Percentiles rank a stretch among this genome's conserved stretches.
Conservation (phyloP, 2,113 vertebrate species). For the Microtus pennsylvanicus region DNA sequence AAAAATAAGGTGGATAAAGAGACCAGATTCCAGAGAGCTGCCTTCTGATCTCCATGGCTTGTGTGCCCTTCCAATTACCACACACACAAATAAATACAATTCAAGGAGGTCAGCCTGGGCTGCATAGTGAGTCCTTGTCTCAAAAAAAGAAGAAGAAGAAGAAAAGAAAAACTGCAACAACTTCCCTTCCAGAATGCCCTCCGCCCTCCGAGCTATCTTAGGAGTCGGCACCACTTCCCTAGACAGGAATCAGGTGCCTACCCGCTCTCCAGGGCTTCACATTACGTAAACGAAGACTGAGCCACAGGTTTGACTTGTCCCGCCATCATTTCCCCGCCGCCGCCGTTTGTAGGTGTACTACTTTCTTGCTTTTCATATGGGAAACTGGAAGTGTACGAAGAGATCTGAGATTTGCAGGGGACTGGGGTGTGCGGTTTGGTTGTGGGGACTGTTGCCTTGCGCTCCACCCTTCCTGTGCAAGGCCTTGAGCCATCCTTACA, state of each 20-base stretch:
- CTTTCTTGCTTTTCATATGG: not conserved
- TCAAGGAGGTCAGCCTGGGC: too few species aligned
- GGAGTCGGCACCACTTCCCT: not conserved
- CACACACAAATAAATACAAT: too few species aligned
- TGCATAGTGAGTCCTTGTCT: too few species aligned
- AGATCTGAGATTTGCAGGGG: not conserved
- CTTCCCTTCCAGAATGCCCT: not conserved
- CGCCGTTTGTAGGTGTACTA: not conserved
- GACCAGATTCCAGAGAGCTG: too few species aligned
- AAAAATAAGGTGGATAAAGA: too few species aligned
- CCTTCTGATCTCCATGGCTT: too few species aligned
- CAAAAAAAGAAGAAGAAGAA: not conserved
- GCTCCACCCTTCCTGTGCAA: not conserved
- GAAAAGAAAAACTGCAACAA: not conserved
- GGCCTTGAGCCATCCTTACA: not conserved
- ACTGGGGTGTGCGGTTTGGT: not conserved
- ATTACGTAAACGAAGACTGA: rapidly evolving
- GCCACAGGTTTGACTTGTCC: not conserved
- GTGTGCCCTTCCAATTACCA: too few species aligned
- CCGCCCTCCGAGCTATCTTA: not conserved
- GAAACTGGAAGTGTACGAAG: not conserved
- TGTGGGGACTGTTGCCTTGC: not conserved
- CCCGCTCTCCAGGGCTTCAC: not conserved
- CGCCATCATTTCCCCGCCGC: not conserved
- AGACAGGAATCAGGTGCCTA: not conserved